A percentile compares a stretch with the other conserved stretches of the same genome.
These are phyloP conservation scores for Anguilla rostrata DNA, from an alignment of 2,113 vertebrate species.

Conservation along the genomic window DNA sequence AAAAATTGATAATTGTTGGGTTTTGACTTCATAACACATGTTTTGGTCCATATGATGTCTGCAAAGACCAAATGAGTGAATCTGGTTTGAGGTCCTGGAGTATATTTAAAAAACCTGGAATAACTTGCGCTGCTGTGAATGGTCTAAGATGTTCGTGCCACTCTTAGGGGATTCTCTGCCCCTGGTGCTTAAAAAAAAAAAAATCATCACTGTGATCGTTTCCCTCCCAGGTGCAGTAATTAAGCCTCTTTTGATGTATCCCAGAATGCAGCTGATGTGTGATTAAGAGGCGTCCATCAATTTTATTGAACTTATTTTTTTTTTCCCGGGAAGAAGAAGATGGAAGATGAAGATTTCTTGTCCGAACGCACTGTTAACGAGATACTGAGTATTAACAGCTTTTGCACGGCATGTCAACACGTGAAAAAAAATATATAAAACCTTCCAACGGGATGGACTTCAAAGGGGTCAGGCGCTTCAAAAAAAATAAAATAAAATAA, in stretches of 20 bases:
- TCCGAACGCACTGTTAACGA: constrained; percentile 35
- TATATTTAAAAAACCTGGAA: background rate
- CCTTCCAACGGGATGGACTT: constrained; percentile 35
- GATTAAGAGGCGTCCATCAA: constrained; percentile 8
- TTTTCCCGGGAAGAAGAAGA: background rate
- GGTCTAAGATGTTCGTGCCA: background rate
- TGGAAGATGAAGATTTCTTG: background rate
- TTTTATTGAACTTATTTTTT: too few species aligned
- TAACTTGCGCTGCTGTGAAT: background rate
- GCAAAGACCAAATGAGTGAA: background rate
- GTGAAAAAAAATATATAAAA: constrained; percentile 41
- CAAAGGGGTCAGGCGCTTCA: constrained; percentile 28
- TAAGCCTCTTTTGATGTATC: constrained; percentile 3
- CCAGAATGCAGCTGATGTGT: constrained; percentile 26
- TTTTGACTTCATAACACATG: background rate
- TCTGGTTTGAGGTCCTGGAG: background rate
- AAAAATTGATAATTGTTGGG: background rate
- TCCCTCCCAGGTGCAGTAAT: constrained; percentile 14
- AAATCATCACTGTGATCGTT: background rate
- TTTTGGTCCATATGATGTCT: too few species aligned
- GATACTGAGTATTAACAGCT: constrained; percentile 42
- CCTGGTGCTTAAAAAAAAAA: too few species aligned
- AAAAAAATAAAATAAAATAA: constrained; percentile 17
- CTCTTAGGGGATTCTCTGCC: background rate
- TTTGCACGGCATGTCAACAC: constrained; percentile 45